Evolutionary conservation across 2,113 vertebrate genomes (phyloP), one percentile per base, ranked within the genome.

Genomic region (Hippocampus mohnikei): DNA sequence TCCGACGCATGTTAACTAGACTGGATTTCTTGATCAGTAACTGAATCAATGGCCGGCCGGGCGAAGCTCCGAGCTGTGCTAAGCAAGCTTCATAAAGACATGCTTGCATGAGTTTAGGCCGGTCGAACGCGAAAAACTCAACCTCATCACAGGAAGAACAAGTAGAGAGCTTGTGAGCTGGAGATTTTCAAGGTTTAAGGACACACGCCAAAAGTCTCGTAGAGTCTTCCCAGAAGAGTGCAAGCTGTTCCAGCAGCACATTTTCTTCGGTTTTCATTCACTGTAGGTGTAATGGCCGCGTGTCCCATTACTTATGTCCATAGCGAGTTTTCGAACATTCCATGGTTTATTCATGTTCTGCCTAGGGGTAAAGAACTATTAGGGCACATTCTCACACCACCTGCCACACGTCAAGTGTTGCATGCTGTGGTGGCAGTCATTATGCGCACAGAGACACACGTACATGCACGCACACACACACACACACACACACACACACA

Each of bases 331-430:
- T 76, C 58, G 68, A 84, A 78, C 42, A 71, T 63, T 27, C 41
- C 66, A 80, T 80, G 77, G 68, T 88, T 90, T 87, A 90, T 89
- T 90, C 84, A 89, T 90, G 76, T 23, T 70, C 41, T 10, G 69
- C 85, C 78, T 62, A 21, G 23, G 63, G 75, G 79, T 70, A 64
- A 69, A 9, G 70, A 64, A 77, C 77, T 76, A 73, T 85, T 82
- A 76, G 76, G 69, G 76, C 67, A 75, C 74, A 37, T 18, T n/a
- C 53, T 29, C 74, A 71, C 64, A 82, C 79, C 81, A 85, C 84
- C 83, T 85, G 83, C 77, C 85, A 82, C 63, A 63, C 60, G 53
- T 88, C 84, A 80, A 67, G 48, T 82, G 66, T 81, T 66, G 75
- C 66, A 29, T 64, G 67, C 70, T 69, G 76, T 53, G 23, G 40